phyloP scores from a whole-genome alignment of 1,140 invertebrate genomes.

The Andrena cerasifolii region DNA sequence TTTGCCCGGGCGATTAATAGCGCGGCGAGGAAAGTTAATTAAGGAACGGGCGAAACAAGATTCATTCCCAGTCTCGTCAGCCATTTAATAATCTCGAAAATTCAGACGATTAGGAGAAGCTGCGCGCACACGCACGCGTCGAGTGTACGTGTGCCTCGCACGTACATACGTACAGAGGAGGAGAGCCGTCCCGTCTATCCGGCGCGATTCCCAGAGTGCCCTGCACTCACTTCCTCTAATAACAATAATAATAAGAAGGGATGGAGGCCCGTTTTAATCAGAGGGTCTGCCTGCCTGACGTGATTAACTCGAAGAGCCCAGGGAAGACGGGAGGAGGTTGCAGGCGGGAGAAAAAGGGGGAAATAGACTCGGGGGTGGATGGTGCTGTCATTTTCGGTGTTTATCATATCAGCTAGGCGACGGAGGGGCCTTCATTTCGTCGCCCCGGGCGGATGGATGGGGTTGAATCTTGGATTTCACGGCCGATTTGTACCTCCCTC shows the following conservation, averaged over 20 bases:
- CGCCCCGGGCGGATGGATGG: slow-evolving; percentile 19
- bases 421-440: slow-evolving; percentile 53
- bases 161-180: background rate
- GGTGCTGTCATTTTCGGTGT: slow-evolving; percentile 70
- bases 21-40: slow-evolving; percentile 61
- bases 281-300: slow-evolving; percentile 69
- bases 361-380: slow-evolving; percentile 28
- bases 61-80: slow-evolving; percentile 56
- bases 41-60: slow-evolving; percentile 51
- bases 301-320: slow-evolving; percentile 69
- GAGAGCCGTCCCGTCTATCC: slow-evolving; percentile 30
- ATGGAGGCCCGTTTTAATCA: slow-evolving; percentile 71
- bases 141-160: background rate
- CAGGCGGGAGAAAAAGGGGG: background rate
- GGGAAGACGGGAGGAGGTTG: slow-evolving; percentile 19
- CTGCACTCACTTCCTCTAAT: slow-evolving; percentile 65
- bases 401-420: slow-evolving; percentile 68
- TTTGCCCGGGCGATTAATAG: slow-evolving; percentile 37
- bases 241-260: slow-evolving; percentile 71
- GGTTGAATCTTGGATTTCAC: slow-evolving; percentile 64
- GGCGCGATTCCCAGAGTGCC: slow-evolving; percentile 53
- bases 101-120: slow-evolving; percentile 54
- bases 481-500: slow-evolving; percentile 48
- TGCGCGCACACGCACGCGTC: background rate
- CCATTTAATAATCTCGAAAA: slow-evolving; percentile 69